Evolutionary conservation across 2,888 invertebrate genomes (phyloP), one percentile per base, ranked within the genome.

Genomic region (Hecatera dysodea): DNA sequence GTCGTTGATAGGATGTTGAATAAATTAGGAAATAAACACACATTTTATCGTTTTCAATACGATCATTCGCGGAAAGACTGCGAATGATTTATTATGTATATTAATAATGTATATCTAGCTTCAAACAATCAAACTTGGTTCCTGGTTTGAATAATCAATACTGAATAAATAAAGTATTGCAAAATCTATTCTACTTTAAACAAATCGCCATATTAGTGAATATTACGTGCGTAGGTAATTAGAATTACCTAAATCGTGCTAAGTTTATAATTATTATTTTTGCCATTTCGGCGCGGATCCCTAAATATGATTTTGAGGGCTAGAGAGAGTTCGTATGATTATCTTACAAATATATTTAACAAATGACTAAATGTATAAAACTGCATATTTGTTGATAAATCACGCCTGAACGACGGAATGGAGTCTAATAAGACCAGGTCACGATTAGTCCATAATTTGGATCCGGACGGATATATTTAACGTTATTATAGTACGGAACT

Each of bases 121-220:
- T 19, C 8, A 11, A 29, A 19, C 19, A 19, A 53, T 53, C 8
- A 19, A 29, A 29, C 19, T 29, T 11, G 11, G 1, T 66, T 46
- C 46, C 66, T 53, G 44, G 24, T 57, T 33, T 59, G 33, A 57
- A 63, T 63, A 67, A 67, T 46, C 3, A 39, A 15, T 44, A 42
- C 52, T 9, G 17, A 55, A 33, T 63, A 48, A 48, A 33, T 29
- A 50, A 36, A 39, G 3, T 56, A 57, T 64, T 61, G 55, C 42
- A 48, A 57, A 65, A 61, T 61, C 7, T 48, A 27, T 27, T 29
- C 50, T 24, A 24, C n/a, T n/a, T n/a, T 9, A n/a, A 22, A 11
- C 9, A 3, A 9, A 46, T 46, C n/a, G 46, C 46, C 11, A 22
- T n/a, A 1, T 8, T 9, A 46, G 8, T 6, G 46, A n/a, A 46